Conservation (phyloP, 2,888 invertebrate genomes). For the Heliconius ethilla region DNA sequence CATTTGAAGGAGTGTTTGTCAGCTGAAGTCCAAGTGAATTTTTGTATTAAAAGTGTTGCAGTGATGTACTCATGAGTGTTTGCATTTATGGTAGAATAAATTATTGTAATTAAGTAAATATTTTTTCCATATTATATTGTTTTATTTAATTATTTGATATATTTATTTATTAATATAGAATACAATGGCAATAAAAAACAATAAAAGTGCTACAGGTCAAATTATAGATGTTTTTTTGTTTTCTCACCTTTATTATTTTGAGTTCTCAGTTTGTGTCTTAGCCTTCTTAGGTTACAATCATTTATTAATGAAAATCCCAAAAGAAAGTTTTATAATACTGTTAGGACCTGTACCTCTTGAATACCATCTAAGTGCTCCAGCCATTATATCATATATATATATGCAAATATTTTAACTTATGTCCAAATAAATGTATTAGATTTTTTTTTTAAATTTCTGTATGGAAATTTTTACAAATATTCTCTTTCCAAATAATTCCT, state of each 20-base stretch:
- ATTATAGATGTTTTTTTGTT: not conserved
- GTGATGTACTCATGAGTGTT: constrained; percentile 50
- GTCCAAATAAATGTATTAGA: too few relatives aligned
- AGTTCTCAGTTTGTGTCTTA: not conserved
- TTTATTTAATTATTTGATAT: constrained; percentile 13
- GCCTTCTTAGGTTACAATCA: not conserved
- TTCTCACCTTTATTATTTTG: not conserved
- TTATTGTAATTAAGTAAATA: constrained; percentile 71
- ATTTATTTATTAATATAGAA: not conserved
- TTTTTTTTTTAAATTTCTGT: too few relatives aligned
- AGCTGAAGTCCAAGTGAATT: constrained; percentile 38
- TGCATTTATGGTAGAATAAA: constrained; percentile 68
- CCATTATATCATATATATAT: too few relatives aligned
- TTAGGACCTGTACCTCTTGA: too few relatives aligned
- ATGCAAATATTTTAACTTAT: too few relatives aligned
- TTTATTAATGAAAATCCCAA: too few relatives aligned
- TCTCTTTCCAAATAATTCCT: not conserved
- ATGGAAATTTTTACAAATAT: too few relatives aligned
- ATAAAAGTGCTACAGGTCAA: not conserved
- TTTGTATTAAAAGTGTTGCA: constrained; percentile 42
- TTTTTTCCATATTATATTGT: constrained; percentile 53
- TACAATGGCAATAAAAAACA: not conserved
- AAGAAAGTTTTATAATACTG: too few relatives aligned
- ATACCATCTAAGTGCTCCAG: too few relatives aligned
- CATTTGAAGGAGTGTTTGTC: constrained; percentile 41